Conservation (phyloP, 2,797 vertebrate genomes). For the Telmatherina bonti region DNA sequence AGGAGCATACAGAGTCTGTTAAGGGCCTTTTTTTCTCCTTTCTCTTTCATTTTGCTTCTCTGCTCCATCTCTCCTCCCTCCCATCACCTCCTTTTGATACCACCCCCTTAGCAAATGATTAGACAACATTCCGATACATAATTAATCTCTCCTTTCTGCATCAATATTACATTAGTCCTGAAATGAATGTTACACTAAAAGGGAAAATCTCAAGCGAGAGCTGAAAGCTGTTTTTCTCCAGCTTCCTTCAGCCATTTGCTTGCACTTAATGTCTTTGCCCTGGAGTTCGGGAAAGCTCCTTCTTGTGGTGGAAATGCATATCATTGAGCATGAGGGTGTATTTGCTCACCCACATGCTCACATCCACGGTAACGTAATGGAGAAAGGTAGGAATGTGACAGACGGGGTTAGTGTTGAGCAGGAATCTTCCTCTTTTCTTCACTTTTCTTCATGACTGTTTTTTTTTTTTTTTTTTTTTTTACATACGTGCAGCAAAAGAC, state of each 20-base stretch:
- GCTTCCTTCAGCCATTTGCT: constrained; percentile 27
- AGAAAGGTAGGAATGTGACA: constrained; percentile 79
- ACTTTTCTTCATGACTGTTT: constrained; percentile 56
- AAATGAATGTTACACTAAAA: constrained; percentile 65
- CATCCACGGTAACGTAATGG: constrained; percentile 71
- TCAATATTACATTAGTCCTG: constrained; percentile 72
- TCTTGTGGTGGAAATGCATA: constrained; percentile 28
- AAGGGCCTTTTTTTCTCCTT: constrained; percentile 18
- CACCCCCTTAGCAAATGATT: constrained; percentile 67
- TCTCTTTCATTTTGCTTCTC: constrained; percentile 29
- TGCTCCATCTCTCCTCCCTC: constrained; percentile 26
- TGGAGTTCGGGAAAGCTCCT: constrained; percentile 39
- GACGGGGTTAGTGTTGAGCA: constrained; percentile 47
- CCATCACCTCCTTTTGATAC: constrained; percentile 51
- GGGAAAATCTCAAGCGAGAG: constrained; percentile 53
- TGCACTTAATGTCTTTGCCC: neutral
- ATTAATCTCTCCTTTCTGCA: constrained; percentile 71
- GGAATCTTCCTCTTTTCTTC: constrained; percentile 45
- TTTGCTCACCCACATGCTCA: constrained; percentile 68
- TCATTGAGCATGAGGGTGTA: constrained; percentile 36
- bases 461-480: too few species aligned
- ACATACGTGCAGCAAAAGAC: constrained; percentile 11
- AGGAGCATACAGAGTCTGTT: constrained; percentile 42
- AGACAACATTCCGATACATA: constrained; percentile 73
- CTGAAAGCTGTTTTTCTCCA: constrained; percentile 23